Conservation (phyloP, 2,888 invertebrate genomes). For the Pteria penguin region DNA sequence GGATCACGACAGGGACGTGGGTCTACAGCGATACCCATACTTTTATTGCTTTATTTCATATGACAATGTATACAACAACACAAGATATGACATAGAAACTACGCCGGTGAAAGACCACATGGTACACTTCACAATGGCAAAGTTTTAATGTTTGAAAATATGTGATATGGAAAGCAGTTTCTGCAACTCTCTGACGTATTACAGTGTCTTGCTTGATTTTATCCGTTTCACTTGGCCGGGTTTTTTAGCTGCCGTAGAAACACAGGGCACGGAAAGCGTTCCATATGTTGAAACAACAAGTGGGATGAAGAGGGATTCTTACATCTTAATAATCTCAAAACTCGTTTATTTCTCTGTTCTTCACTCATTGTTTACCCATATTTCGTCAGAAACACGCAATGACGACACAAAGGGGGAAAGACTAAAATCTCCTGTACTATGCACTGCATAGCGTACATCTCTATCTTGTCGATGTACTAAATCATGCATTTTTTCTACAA, state of each 20-base stretch:
- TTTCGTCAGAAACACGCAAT: neutral
- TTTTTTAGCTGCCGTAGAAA: conserved; percentile 2
- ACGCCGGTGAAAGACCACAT: too few species aligned
- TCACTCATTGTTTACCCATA: neutral
- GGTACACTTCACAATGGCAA: too few species aligned
- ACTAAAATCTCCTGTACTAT: conserved; percentile 5
- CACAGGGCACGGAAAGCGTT: conserved; percentile 1
- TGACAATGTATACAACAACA: too few species aligned
- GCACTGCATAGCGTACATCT: neutral
- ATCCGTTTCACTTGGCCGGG: conserved; percentile 8
- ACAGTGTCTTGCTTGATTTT: conserved; percentile 10
- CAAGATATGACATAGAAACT: too few species aligned
- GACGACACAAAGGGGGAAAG: neutral
- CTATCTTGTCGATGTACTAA: neutral
- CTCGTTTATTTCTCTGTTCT: conserved; percentile 7
- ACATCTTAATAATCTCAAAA: neutral
- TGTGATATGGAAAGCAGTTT: too few species aligned
- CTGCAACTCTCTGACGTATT: too few species aligned
- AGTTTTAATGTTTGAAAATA: too few species aligned
- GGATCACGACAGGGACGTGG: too few species aligned
- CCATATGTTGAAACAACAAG: neutral
- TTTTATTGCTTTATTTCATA: too few species aligned
- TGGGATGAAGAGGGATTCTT: neutral
- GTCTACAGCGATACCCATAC: too few species aligned
- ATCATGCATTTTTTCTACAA: neutral